Percentiles rank a stretch among this genome's conserved stretches.
Conservation (phyloP, 2,797 vertebrate genomes). For the Hyperoplus immaculatus region DNA sequence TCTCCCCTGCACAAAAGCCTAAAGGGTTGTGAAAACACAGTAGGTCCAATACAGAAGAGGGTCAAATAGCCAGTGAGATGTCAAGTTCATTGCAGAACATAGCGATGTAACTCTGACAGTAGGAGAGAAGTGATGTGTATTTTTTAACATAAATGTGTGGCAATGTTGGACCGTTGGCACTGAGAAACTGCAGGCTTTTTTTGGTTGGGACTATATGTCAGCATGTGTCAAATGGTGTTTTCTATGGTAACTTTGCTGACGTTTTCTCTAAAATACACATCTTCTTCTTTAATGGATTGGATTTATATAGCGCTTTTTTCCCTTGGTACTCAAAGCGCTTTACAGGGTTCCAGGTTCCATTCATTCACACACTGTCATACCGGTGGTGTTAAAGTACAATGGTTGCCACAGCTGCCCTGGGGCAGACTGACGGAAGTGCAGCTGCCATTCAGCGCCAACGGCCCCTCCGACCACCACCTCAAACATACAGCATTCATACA, state of each 20-base stretch:
- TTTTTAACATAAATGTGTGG: slow-evolving; percentile 24
- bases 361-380: too few species aligned
- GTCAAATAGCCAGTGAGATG: slow-evolving; percentile 14
- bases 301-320: too few species aligned
- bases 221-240: not conserved
- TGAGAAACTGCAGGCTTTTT: slow-evolving; percentile 15
- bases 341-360: too few species aligned
- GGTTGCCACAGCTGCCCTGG: too few species aligned
- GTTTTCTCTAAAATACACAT: not conserved
- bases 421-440: too few species aligned
- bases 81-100: slow-evolving; percentile 5
- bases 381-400: too few species aligned
- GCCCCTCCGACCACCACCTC: too few species aligned
- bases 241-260: not conserved
- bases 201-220: slow-evolving; percentile 18
- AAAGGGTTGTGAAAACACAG: slow-evolving; percentile 41
- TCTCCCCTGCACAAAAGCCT: slow-evolving; percentile 37
- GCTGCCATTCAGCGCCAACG: too few species aligned
- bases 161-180: slow-evolving; percentile 1
- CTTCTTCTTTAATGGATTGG: not conserved
- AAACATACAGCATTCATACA: too few species aligned
- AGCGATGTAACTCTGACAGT: not conserved
- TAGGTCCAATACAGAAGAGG: slow-evolving; percentile 20
- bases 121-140: not conserved
- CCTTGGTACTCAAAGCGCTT: too few species aligned